phyloP scores from a whole-genome alignment of 2,888 invertebrate species.

The Brachycybe producta region DNA sequence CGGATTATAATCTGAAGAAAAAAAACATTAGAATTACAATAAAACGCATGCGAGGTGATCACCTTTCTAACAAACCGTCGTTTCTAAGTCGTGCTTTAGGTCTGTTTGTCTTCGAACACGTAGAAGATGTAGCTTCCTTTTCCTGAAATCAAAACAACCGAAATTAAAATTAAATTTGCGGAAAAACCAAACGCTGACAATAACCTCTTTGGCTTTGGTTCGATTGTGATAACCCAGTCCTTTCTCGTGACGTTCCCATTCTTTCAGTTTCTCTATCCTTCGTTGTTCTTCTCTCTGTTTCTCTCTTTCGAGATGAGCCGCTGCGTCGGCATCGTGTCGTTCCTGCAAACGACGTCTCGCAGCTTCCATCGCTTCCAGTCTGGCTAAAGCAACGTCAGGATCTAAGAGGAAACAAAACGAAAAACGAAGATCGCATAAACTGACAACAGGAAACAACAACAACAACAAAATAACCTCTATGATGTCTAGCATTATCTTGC shows the following conservation, averaged over 20 bases:
- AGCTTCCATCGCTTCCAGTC: slow-evolving; percentile 1
- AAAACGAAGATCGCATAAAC: no score
- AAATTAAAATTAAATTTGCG: no score
- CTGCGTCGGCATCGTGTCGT: not conserved
- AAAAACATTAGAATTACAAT: not conserved
- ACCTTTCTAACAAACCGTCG: not conserved
- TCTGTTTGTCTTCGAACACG: not conserved
- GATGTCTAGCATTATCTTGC: no score
- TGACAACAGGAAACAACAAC: no score
- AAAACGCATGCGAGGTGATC: not conserved
- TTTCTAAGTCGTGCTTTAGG: not conserved
- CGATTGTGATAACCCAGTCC: slow-evolving; percentile 6
- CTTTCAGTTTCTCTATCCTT: slow-evolving; percentile 7
- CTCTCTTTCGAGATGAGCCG: not conserved
- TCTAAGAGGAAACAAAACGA: no score
- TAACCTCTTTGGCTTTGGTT: not conserved
- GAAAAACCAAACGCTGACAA: no score
- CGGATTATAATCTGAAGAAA: slow-evolving; percentile 12
- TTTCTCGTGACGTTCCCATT: slow-evolving; percentile 11
- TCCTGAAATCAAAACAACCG: no score
- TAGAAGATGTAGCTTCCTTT: not conserved
- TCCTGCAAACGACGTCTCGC: not conserved
- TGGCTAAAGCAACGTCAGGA: slow-evolving; percentile 6
- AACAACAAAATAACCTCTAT: no score
- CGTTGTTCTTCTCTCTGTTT: slow-evolving; percentile 10